Evolutionary conservation across 2,888 invertebrate genomes (phyloP).

Genomic region (Acleris literana): DNA sequence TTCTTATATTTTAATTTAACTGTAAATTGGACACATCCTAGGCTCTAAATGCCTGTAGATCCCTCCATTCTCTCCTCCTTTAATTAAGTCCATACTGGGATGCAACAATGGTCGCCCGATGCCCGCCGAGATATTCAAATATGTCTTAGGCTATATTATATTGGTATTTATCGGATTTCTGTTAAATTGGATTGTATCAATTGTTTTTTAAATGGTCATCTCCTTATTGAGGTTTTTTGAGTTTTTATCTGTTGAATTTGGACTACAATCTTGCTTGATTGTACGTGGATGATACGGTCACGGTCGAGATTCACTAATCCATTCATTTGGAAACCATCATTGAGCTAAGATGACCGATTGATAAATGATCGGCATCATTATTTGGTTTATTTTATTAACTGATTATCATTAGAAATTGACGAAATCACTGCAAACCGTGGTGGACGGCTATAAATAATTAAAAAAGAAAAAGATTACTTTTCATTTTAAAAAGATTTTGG

Average conservation of each 20-base stretch:
- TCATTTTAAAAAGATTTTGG: no score
- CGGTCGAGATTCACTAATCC: no score
- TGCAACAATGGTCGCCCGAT: conserved; percentile 79
- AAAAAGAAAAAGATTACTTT: no score
- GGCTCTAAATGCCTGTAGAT: conserved; percentile 76
- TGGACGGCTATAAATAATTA: no score
- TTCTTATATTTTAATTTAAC: conserved; percentile 31
- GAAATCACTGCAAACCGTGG: no score
- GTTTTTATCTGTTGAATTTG: background rate
- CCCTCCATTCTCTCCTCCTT: conserved; percentile 70
- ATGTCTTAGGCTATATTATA: conserved; percentile 79
- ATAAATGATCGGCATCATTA: no score
- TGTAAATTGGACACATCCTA: conserved; percentile 42
- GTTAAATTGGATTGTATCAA: conserved; percentile 30
- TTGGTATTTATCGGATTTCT: conserved; percentile 63
- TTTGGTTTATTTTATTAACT: no score
- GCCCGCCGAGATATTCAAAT: conserved; percentile 81
- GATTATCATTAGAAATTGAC: no score
- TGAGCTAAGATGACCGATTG: no score
- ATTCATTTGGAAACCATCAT: no score
- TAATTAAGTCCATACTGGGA: conserved; percentile 83
- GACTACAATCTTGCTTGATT: no score
- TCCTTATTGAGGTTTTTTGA: conserved; percentile 5
- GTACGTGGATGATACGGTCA: no score
- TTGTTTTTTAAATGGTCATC: conserved; percentile 29